Base-by-base conservation (phyloP, 2,113 vertebrate genomes). In the Prochilodus magdalenae region DNA sequence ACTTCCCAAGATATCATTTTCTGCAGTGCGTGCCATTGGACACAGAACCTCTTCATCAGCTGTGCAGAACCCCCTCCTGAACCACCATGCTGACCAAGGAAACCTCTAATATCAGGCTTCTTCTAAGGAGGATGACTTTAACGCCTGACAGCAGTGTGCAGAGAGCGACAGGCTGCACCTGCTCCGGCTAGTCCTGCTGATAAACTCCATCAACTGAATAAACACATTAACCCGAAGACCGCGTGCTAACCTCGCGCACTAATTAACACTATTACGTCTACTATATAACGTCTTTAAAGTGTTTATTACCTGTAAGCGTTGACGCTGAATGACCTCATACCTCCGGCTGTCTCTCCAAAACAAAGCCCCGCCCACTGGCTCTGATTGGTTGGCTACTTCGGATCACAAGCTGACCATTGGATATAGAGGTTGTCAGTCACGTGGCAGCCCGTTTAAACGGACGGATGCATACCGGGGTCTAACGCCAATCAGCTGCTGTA, bases 321-420 rank as follows among this genome's bases (percentile, higher is more conserved):
- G 26, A 27, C 0, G 7, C 22, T 16, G 20, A 40, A 60, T 2
- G 16, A 14, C 2, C 1, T 59, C 55, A 59, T 10, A 14, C 1
- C 24, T 65, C 12, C 26, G 22, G n/a, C 40, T 18, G 30, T 77
- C 16, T 15, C n/a, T 40, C 73, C 73, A 11, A 8, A 3, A 0
- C 6, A 29, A 77, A 65, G 18, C 75, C 75, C 75, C 44, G 59
- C 44, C 75, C 5, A 0, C 15, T 77, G 75, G 65, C 65, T 77
- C 15, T 77, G 75, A 77, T 77, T 77, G 44, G 75, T 77, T 30
- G 44, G 3, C 14, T 22, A 2, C 2, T 22, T 29, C 51, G 40
- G 0, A 24, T 2, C 49, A 30, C 24, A 30, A 18, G 26, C 7
- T n/a, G 16, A 22, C 26, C 47, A 77, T 77, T 77, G 59, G 60